Evolutionary conservation across 1,140 invertebrate species (phyloP), one percentile per base, ranked within the genome.

Genomic region (Drosophila willistoni): DNA sequence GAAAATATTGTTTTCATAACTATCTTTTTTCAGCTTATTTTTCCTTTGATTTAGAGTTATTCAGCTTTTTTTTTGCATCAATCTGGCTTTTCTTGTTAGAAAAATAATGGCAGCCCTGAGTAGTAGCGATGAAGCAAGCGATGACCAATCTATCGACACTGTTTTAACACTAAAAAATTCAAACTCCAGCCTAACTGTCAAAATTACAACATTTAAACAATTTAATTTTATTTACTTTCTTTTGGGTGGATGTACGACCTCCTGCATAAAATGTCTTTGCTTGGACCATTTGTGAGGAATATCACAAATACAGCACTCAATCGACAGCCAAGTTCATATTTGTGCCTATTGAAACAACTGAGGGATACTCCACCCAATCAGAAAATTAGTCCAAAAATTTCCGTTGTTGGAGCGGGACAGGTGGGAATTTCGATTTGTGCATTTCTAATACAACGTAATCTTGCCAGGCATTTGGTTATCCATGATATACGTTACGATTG

Each of bases 361-460:
- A 41, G 34, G 36, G 3, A 71, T 34, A 12, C 62, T 19, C 19
- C 17, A 5, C 77, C 19, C 10, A 72, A 66, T 2, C 7, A 5
- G 0, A 56, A 36, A 13, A 6, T 6, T 0, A 7, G 12, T 0
- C 6, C 34, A 0, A 83, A 84, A 56, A 71, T 84, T 13, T 61
- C 64, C 3, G 64, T 84, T 29, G 61, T 79, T 13, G 81, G 81
- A 0, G 19, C 47, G 10, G 81, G 79, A 0, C 55, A 84, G 39
- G 79, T 84, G 47, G 81, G 81, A n/a, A 19, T 68, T 13, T 39
- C 81, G 0, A 51, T 64, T 13, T 29, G 57, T 10, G 19, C 67
- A 0, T 59, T 57, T 25, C 55, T 83, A 7, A 41, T 83, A 19
- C 7, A 17, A 9, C 65, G 77, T 6, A 59, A 68, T 5, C 22